Evolutionary conservation across 2,888 invertebrate genomes (phyloP), one percentile per base, ranked within the genome.

Genomic region (Stenodema calcarata): DNA sequence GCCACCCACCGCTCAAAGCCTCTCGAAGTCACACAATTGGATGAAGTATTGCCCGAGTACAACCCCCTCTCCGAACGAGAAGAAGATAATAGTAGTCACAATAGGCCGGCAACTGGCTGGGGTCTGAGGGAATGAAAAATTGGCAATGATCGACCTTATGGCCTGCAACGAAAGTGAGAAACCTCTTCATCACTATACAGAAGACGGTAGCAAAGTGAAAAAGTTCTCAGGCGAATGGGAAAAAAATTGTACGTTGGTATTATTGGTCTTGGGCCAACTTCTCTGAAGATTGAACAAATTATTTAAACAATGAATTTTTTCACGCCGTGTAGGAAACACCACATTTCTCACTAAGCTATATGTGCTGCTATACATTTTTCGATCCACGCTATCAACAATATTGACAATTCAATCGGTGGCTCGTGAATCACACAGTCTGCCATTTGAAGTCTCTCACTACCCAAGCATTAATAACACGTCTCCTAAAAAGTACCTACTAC

Each of bases 11-110:
- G 62, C 78, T 44, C 16, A 44, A 44, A n/a, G 44, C 42, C 41
- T 76, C 76, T n/a, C 6, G 44, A n/a, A 78, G 78, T 78, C 78
- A 42, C 76, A 76, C 78, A 78, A 78, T 78, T 44, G 78, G 44
- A 78, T 78, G 78, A 78, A 18, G 78, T 78, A 78, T 78, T 18
- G 78, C 78, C 12, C 44, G 41, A 41, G 76, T 41, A 41, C 35
- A n/a, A 1, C 1, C n/a, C 41, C 44, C 18, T 78, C 44, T 44
- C 27, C 44, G 9, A 9, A 3, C n/a, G 27, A 44, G 78, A 41
- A 78, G 44, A 78, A 44, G 44, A 41, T 44, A n/a, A 44, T 44
- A 42, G 78, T 18, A 44, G 23, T 23, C 23, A 78, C 78, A 78
- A 44, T 76, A 76, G 76, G 16, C 41, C n/a, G 12, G 14, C 14